phyloP scores from a whole-genome alignment of 2,113 vertebrate species.

The Alexandromys fortis region DNA sequence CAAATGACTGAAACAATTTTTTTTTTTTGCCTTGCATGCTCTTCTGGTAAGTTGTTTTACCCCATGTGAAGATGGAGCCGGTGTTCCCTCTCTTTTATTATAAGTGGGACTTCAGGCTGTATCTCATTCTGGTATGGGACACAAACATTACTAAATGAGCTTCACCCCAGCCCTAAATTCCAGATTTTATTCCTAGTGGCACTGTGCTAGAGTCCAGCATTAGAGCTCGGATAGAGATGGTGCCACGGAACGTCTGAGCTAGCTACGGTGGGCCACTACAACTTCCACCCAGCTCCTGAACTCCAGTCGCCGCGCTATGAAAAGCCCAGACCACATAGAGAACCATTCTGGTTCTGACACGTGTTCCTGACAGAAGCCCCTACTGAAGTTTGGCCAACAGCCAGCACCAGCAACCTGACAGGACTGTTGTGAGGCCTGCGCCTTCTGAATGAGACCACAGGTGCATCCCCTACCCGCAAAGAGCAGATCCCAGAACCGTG shows the following conservation, averaged over 20 bases:
- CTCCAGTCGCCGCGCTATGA: neutral
- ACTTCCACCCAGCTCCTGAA: neutral
- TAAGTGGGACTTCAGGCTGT: neutral
- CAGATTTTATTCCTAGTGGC: neutral
- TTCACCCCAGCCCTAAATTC: too few relatives aligned
- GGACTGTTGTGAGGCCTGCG: neutral
- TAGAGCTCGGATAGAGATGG: neutral
- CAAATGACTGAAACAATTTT: conserved; percentile 65
- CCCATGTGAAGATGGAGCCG: neutral
- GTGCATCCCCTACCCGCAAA: neutral
- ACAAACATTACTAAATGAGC: neutral
- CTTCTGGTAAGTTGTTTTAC: conserved; percentile 5
- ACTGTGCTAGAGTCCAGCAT: neutral
- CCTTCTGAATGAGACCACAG: neutral
- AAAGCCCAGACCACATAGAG: neutral
- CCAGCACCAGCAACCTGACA: neutral
- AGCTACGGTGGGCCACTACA: neutral
- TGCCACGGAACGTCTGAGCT: neutral
- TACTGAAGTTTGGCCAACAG: neutral
- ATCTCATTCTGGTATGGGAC: neutral
- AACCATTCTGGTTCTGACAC: neutral
- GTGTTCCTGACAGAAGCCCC: neutral
- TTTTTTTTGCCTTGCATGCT: neutral
- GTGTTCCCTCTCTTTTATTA: neutral
- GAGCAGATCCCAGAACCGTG: neutral